Conservation (phyloP, 2,113 vertebrate species). For the Colossoma macropomum region DNA sequence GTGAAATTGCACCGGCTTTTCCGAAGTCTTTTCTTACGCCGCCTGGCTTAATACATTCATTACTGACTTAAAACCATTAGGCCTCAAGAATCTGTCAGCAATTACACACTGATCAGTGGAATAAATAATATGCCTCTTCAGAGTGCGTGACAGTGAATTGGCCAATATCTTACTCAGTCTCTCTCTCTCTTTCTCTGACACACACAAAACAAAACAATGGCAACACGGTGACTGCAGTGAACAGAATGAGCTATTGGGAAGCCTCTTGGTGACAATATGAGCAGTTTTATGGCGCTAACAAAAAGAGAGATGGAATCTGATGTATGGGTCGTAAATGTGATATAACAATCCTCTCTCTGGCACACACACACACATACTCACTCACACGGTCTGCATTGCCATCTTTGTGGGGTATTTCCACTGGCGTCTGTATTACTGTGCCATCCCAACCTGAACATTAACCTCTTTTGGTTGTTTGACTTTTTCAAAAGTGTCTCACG, state of each 20-base stretch:
- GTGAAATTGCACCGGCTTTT: no score
- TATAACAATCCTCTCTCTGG: not conserved
- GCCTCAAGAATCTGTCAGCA: not conserved
- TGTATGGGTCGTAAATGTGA: conserved; percentile 49
- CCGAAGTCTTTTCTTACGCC: no score
- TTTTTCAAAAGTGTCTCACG: no score
- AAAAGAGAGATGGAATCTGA: conserved; percentile 48
- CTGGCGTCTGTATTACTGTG: no score
- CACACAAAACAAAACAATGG: not conserved
- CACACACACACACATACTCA: not conserved
- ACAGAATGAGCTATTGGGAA: conserved; percentile 45
- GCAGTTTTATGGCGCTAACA: conserved; percentile 53
- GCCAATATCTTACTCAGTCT: not conserved
- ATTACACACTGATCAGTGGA: conserved; percentile 2
- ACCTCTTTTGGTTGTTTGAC: no score
- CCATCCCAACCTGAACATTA: no score
- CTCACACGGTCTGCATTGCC: not conserved
- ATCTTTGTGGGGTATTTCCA: not conserved
- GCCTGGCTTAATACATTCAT: not conserved
- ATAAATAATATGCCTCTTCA: not conserved
- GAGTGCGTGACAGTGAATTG: not conserved
- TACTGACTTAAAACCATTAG: not conserved
- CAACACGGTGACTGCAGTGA: conserved; percentile 18
- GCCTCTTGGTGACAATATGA: conserved; percentile 47
- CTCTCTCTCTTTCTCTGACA: not conserved